Percentiles rank a stretch among this genome's conserved stretches.
These are phyloP conservation scores for Sebastes aleutianus DNA, from an alignment of 2,797 vertebrate species.

Conservation along the genomic window DNA sequence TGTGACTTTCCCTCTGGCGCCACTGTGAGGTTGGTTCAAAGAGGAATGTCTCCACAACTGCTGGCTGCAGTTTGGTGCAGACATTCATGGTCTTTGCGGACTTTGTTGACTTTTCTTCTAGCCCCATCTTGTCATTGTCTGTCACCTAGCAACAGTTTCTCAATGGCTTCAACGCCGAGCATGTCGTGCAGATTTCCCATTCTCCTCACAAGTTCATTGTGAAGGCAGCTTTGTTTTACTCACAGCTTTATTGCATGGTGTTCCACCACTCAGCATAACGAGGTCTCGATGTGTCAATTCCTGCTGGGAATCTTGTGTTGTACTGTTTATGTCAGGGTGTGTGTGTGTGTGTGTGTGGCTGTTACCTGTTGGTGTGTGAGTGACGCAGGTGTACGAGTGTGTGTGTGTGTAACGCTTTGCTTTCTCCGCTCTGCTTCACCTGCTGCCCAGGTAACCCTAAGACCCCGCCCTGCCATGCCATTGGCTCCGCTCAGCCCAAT, in stretches of 20 bases:
- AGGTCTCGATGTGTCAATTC: background rate
- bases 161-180: background rate
- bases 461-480: slow-evolving; percentile 87
- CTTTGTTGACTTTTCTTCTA: background rate
- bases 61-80: background rate
- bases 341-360: background rate
- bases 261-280: background rate
- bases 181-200: background rate
- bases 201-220: background rate
- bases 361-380: background rate
- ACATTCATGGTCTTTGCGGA: background rate
- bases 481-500: slow-evolving; percentile 88
- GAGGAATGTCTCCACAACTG: background rate
- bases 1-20: background rate
- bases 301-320: background rate
- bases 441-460: slow-evolving; percentile 94
- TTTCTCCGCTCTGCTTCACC: slow-evolving; percentile 91
- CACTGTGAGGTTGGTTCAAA: background rate
- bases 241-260: background rate
- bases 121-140: background rate
- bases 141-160: background rate
- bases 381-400: background rate
- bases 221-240: background rate
- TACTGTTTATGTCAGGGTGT: background rate
- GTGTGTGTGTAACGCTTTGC: slow-evolving; percentile 80